phyloP scores from a whole-genome alignment of 92 coral and sea anemone genomes.

The Phenganax stokvisi region DNA sequence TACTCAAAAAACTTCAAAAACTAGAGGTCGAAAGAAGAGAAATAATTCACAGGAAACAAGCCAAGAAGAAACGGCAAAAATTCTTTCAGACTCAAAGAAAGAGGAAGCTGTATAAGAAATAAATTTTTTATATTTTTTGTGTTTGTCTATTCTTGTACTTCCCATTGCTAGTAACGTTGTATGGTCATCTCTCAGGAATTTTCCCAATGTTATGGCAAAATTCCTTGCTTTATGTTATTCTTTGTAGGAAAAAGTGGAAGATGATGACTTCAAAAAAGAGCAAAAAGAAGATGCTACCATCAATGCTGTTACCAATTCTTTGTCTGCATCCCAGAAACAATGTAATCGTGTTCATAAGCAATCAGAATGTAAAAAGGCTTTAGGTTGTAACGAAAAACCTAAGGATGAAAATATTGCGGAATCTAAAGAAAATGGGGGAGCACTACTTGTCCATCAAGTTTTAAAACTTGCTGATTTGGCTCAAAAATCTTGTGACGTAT shows the following conservation, averaged over 20 bases:
- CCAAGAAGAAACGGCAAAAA: not conserved
- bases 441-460: too few species aligned
- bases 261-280: not conserved
- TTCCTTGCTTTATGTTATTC: not conserved
- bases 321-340: not conserved
- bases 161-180: not conserved
- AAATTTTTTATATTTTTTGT: not conserved
- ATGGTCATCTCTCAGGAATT: too few species aligned
- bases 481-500: too few species aligned
- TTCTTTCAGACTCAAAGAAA: conserved; percentile 3
- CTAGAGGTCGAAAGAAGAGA: too few species aligned
- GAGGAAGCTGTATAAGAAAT: conserved; percentile 4
- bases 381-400: not conserved
- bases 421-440: not conserved
- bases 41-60: not conserved
- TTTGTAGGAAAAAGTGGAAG: not conserved
- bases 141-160: not conserved
- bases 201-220: not conserved
- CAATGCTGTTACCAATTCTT: not conserved
- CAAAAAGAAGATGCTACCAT: not conserved
- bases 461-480: too few species aligned
- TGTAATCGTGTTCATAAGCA: not conserved
- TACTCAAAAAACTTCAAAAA: not conserved
- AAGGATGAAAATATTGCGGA: not conserved
- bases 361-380: not conserved